Evolutionary conservation across 2,113 vertebrate genomes (phyloP).

Genomic region (Chaetura pelagica): DNA sequence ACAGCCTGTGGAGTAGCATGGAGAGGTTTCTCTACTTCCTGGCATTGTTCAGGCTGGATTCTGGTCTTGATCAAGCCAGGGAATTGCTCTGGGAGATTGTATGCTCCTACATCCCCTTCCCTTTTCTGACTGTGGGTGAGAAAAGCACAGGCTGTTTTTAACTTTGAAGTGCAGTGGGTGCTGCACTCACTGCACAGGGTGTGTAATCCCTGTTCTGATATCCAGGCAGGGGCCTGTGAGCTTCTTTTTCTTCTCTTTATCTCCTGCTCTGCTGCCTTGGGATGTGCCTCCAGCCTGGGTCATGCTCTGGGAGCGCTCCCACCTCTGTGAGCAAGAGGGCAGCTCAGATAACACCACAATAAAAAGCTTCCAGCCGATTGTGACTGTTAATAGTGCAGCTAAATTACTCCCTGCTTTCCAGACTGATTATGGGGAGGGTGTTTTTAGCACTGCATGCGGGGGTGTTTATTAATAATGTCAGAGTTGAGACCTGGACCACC

Average conservation of each 20-base stretch:
- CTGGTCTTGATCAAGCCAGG: neutral
- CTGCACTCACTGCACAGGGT: neutral
- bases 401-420: neutral
- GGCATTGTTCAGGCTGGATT: neutral
- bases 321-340: neutral
- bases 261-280: neutral
- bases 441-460: neutral
- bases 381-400: neutral
- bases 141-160: neutral
- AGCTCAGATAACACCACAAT: neutral
- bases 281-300: neutral
- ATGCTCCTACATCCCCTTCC: neutral
- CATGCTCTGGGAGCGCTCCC: neutral
- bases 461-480: neutral
- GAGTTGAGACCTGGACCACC: neutral
- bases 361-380: neutral
- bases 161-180: neutral
- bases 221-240: neutral
- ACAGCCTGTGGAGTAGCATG: neutral
- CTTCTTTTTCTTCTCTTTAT: neutral
- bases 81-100: neutral
- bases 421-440: neutral
- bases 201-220: neutral
- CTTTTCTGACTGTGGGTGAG: neutral
- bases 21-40: neutral